phyloP scores from a whole-genome alignment of 2,888 invertebrate species.

The Sepiola atlantica region DNA sequence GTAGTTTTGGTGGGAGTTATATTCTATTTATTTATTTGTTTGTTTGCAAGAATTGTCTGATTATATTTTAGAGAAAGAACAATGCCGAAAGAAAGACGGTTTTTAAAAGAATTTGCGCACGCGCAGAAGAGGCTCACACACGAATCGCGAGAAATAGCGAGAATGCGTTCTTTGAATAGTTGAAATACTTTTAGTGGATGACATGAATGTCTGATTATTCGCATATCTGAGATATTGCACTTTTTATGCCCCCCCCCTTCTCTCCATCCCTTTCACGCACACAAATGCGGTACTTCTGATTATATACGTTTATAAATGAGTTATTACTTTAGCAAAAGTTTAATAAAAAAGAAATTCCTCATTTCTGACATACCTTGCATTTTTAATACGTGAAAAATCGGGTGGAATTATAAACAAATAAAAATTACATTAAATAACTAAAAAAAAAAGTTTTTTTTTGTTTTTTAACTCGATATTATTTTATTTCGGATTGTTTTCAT shows the following conservation, averaged over 20 bases:
- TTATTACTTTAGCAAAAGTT: background rate
- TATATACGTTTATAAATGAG: background rate
- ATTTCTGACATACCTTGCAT: background rate
- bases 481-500: too few species aligned
- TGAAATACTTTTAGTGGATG: background rate
- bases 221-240: background rate
- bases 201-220: background rate
- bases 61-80: background rate
- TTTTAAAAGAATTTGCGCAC: background rate
- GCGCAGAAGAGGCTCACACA: background rate
- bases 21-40: too few species aligned
- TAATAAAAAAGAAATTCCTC: background rate
- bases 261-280: background rate
- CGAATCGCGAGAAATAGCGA: background rate
- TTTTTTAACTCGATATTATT: too few species aligned
- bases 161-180: background rate
- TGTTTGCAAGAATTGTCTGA: background rate
- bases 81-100: background rate
- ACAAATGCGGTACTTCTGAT: background rate
- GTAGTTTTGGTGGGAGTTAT: too few species aligned
- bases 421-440: too few species aligned
- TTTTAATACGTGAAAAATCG: background rate
- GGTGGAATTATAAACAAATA: background rate
- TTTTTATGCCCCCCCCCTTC: background rate
- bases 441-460: too few species aligned